These are phyloP conservation scores for Sebastes flavidus DNA, from an alignment of 2,797 vertebrate species.

Conservation along the genomic window DNA sequence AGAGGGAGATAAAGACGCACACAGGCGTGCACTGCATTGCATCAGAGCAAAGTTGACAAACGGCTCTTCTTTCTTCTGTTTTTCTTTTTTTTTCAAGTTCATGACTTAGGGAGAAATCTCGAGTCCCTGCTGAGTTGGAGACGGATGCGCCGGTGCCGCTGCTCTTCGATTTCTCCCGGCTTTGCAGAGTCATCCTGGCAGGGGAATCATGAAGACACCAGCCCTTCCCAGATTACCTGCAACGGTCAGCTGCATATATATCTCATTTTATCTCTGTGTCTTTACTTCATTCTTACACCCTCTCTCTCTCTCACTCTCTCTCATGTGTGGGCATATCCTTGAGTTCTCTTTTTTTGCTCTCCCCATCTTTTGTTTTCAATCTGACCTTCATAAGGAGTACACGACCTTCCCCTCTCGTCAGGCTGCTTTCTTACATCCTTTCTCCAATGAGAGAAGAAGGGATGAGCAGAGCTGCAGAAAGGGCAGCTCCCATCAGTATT, in stretches of 20 bases:
- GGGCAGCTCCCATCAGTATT: conserved; percentile 54
- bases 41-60: conserved; percentile 63
- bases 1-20: conserved; percentile 31
- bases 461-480: conserved; percentile 39
- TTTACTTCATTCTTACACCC: background rate
- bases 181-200: conserved; percentile 77
- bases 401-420: conserved; percentile 37
- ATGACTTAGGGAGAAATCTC: conserved; percentile 52
- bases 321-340: conserved; percentile 6
- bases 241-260: conserved; percentile 42
- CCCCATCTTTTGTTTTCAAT: conserved; percentile 39
- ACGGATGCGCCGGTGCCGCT: conserved; percentile 56
- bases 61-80: conserved; percentile 33
- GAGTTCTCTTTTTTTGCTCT: background rate
- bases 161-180: conserved; percentile 57
- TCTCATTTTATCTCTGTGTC: conserved; percentile 15
- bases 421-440: conserved; percentile 40
- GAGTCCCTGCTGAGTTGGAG: conserved; percentile 66
- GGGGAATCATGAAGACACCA: conserved; percentile 38
- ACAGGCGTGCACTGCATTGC: conserved; percentile 54
- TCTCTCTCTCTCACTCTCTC: background rate
- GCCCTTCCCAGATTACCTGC: conserved; percentile 55
- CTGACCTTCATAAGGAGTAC: conserved; percentile 69
- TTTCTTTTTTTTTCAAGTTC: conserved; percentile 49
- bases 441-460: conserved; percentile 50